Base-by-base conservation (phyloP, 2,888 invertebrate species). In the Tyria jacobaeae region DNA sequence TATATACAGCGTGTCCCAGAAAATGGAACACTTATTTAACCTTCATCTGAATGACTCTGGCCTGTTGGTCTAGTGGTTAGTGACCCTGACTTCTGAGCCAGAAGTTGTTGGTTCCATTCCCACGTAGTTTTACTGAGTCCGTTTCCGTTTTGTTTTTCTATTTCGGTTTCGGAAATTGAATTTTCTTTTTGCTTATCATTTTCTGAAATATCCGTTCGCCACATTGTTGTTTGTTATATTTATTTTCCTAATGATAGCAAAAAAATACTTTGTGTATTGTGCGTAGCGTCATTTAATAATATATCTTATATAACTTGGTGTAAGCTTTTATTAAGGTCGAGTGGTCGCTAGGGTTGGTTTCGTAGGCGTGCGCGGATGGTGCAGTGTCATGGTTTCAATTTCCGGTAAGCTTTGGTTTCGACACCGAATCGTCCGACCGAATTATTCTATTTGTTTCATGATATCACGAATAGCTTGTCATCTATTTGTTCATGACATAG, bases 371-470 rank as follows among this genome's bases (percentile, higher is more conserved):
- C 31, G 54, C 62, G 62, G 67, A 60, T 71, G 69, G 60, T 81
- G 85, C 84, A 73, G 71, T 80, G 84, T 86, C 86, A 85, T 82
- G 82, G 75, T 82, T 83, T 77, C 81, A 84, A 86, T 86, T 85
- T 86, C 85, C 86, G 83, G 82, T 66, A 62, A 75, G 76, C 73
- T 72, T 73, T 65, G 68, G 60, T 57, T 68, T 69, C 65, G 61
- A 63, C 56, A 57, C 44, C 64, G 64, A 51, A 44, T 66, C 61
- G 65, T 58, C 64, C 67, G 60, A 62, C 48, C 60, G 50, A 60
- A 79, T 76, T 67, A 76, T 70, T 69, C 67, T 63, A 71, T 68
- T 76, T 66, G 62, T 65, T 64, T 73, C 47, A 34, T 57, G 70
- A 64, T 66, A 68, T 37, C 62, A 70, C 60, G 50, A 34, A 34